Evolutionary conservation across 1,140 invertebrate species (phyloP).

Genomic region (Drosophila fuyamai): DNA sequence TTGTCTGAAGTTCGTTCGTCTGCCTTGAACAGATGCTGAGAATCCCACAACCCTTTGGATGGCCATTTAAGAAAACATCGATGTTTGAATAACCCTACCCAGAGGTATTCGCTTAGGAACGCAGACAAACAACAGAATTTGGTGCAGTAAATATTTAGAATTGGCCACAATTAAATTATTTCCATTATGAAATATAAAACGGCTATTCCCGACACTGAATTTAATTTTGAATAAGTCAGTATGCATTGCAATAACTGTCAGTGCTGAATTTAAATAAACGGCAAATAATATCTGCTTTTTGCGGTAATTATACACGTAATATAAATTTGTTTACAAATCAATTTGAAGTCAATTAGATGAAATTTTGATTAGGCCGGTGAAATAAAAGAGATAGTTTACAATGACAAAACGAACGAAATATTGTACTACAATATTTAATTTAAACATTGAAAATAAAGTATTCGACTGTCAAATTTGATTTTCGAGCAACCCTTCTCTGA

Average conservation of each 20-base stretch:
- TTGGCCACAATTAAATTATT: background rate
- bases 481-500: background rate
- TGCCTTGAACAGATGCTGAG: slow-evolving; percentile 18
- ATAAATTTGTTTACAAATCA: background rate
- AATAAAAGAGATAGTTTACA: background rate
- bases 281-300: too few species aligned
- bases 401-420: background rate
- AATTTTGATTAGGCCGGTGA: background rate
- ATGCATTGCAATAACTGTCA: background rate
- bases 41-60: slow-evolving; percentile 30
- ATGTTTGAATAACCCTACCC: slow-evolving; percentile 7
- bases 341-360: background rate
- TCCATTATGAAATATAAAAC: background rate
- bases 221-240: background rate
- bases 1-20: slow-evolving; percentile 9
- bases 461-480: background rate
- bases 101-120: background rate
- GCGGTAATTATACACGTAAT: too few species aligned
- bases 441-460: background rate
- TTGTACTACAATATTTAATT: background rate
- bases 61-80: background rate
- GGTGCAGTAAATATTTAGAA: background rate
- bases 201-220: background rate
- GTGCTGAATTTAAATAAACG: too few species aligned
- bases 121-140: background rate